Evolutionary conservation across 2,888 invertebrate genomes (phyloP), one percentile per base, ranked within the genome.

Genomic region (Neoascia interrupta): DNA sequence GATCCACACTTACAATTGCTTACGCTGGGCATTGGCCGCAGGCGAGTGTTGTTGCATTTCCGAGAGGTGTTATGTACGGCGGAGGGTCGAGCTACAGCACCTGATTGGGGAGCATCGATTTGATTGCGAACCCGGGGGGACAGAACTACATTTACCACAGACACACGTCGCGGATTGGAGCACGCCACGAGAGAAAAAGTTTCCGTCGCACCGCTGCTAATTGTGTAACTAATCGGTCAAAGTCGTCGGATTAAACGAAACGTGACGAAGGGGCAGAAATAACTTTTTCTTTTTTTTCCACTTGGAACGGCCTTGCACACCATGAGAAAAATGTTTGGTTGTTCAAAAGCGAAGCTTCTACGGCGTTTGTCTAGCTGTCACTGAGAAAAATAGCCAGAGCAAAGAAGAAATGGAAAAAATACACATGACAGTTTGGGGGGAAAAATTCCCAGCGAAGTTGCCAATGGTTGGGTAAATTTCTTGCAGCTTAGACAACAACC

Each of bases 291-390:
- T 56, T 70, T n/a, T n/a, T n/a, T 54, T 53, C 51, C 26, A 58
- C 36, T 70, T 49, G 54, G 39, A 47, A 79, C 72, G 72, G 72
- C 79, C 79, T 79, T 79, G 79, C 49, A 47, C 23, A 73, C 56
- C 26, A 66, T 58, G 76, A 56, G 36, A 72, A 64, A 58, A 68
- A 6, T n/a, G n/a, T n/a, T 28, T 47, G 16, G 34, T 72, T 66
- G 2, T 61, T 31, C 26, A 19, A 31, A 47, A 73, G 36, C 51
- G 61, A 64, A 73, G 23, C 49, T 60, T 19, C 26, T 41, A 56
- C 66, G 54, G 60, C 72, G 60, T 79, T 61, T 56, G 66, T 68
- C 73, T 73, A 61, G 36, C 79, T 73, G 79, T 79, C 79, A 79
- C 79, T 73, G 73, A 79, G 49, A 36, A 61, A 79, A 73, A 60